phyloP scores from a whole-genome alignment of 2,797 vertebrate genomes.

The Austrolebias charrua region DNA sequence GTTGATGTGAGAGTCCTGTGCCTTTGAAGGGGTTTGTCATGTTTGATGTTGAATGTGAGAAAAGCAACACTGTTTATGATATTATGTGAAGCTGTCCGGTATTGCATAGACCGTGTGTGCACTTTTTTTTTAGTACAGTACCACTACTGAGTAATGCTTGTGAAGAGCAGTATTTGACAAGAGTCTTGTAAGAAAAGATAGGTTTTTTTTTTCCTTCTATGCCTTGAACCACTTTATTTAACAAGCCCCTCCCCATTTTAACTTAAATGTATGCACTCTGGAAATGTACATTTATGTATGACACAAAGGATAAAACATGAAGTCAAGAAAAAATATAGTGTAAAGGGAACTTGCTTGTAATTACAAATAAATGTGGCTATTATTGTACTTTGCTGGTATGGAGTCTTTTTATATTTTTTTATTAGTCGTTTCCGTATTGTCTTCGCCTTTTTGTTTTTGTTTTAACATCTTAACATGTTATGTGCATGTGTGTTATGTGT shows the following conservation, averaged over 20 bases:
- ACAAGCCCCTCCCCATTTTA: slow-evolving; percentile 43
- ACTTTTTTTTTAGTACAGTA: slow-evolving; percentile 86
- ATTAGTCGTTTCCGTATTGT: slow-evolving; percentile 11
- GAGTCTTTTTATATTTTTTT: slow-evolving; percentile 43
- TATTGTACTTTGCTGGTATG: slow-evolving; percentile 76
- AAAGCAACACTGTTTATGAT: slow-evolving; percentile 85
- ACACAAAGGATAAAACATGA: slow-evolving; percentile 64
- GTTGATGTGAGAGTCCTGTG: slow-evolving; percentile 91
- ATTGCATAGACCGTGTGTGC: slow-evolving; percentile 84
- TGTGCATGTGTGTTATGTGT: slow-evolving; percentile 22
- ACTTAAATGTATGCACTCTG: slow-evolving; percentile 78
- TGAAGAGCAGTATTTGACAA: slow-evolving; percentile 82
- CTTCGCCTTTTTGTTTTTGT: slow-evolving; percentile 1
- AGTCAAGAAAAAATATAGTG: slow-evolving; percentile 67
- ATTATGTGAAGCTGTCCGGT: slow-evolving; percentile 83
- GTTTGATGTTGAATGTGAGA: slow-evolving; percentile 93
- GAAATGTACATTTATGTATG: slow-evolving; percentile 81
- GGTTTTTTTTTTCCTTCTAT: slow-evolving; percentile 56
- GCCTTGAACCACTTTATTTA: slow-evolving; percentile 71
- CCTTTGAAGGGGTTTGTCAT: slow-evolving; percentile 92
- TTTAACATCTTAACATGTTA: neutral
- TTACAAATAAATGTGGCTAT: slow-evolving; percentile 89
- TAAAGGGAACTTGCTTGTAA: slow-evolving; percentile 87
- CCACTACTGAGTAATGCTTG: slow-evolving; percentile 90
- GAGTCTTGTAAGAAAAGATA: slow-evolving; percentile 78